Evolutionary conservation across 2,888 invertebrate species (phyloP).

Genomic region (Argyresthia goedartella): DNA sequence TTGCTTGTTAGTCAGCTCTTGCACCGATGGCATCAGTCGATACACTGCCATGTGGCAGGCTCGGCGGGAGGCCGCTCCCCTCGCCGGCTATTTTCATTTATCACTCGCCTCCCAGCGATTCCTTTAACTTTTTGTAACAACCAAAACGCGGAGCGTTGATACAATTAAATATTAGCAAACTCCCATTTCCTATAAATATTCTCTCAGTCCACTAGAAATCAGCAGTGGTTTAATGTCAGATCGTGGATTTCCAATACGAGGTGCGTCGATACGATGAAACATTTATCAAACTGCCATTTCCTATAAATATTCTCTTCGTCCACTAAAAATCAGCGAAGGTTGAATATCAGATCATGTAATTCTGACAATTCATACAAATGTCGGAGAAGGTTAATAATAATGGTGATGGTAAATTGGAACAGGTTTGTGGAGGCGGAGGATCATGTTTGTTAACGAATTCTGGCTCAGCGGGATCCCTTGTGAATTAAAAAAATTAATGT

Average conservation of each 20-base stretch:
- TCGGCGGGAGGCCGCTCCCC: constrained; percentile 60
- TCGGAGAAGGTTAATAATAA: too few relatives aligned
- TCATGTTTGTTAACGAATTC: background rate
- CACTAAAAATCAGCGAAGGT: too few relatives aligned
- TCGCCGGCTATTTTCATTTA: constrained; percentile 67
- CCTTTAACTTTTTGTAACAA: constrained; percentile 26
- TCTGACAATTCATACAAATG: too few relatives aligned
- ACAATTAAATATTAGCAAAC: constrained; percentile 14
- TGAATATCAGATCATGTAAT: too few relatives aligned
- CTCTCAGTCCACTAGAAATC: too few relatives aligned
- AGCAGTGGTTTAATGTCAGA: too few relatives aligned
- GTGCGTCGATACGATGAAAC: too few relatives aligned
- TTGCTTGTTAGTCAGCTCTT: constrained; percentile 3
- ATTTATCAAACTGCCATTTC: too few relatives aligned
- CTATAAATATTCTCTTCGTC: too few relatives aligned
- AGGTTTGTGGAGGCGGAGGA: background rate
- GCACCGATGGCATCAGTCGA: constrained; percentile 35
- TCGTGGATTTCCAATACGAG: too few relatives aligned
- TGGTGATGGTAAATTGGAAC: background rate
- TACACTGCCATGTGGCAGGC: constrained; percentile 60
- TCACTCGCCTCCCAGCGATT: constrained; percentile 31
- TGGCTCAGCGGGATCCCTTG: background rate
- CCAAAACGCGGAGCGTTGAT: constrained; percentile 15
- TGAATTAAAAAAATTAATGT: background rate
- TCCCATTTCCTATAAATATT: background rate